These are phyloP conservation scores for Hiodon alosoides DNA, from an alignment of 2,113 vertebrate genomes.

Conservation along the genomic window DNA sequence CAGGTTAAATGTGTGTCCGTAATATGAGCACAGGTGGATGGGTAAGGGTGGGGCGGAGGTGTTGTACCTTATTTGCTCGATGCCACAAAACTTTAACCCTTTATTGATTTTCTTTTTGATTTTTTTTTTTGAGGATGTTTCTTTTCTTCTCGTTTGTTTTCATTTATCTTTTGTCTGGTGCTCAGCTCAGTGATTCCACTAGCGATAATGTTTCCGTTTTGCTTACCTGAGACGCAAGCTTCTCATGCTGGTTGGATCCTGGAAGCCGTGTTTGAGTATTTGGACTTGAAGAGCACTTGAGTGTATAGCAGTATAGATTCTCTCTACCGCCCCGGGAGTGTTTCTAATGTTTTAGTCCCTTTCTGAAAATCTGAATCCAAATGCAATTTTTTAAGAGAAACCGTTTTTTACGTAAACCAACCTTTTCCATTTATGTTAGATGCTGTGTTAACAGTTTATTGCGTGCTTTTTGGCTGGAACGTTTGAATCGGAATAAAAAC, in stretches of 20 bases:
- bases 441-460: conserved; percentile 22
- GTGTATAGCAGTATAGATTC: not conserved
- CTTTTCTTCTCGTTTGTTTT: too few species aligned
- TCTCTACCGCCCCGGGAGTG: not conserved
- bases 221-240: too few species aligned
- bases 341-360: not conserved
- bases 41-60: too few species aligned
- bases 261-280: not conserved
- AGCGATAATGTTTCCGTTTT: too few species aligned
- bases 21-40: too few species aligned
- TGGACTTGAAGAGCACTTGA: not conserved
- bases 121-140: too few species aligned
- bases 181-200: too few species aligned
- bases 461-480: conserved; percentile 4
- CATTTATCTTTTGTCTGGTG: too few species aligned
- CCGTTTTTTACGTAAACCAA: conserved; percentile 40
- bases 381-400: conserved; percentile 24
- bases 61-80: too few species aligned
- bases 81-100: too few species aligned
- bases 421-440: not conserved
- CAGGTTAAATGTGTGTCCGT: too few species aligned
- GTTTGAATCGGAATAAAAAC: conserved; percentile 38
- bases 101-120: too few species aligned
- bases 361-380: conserved; percentile 3
- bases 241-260: not conserved